phyloP scores from a whole-genome alignment of 2,797 vertebrate genomes.

The Pangasius krempfi region DNA sequence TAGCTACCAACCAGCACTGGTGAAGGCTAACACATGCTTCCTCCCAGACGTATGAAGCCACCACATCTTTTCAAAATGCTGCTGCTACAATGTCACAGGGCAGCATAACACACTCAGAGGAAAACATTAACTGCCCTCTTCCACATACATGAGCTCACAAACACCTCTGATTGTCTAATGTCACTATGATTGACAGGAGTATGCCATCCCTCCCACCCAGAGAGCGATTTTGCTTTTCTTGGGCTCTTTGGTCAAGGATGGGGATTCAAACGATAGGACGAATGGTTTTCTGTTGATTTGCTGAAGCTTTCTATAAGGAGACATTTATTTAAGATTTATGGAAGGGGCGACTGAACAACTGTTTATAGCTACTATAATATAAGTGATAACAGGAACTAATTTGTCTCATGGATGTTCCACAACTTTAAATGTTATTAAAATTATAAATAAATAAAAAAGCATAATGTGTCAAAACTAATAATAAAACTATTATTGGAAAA shows the following conservation, averaged over 20 bases:
- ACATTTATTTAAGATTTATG: background rate
- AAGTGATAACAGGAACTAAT: background rate
- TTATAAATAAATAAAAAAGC: background rate
- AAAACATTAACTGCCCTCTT: background rate
- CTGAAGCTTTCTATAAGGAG: background rate
- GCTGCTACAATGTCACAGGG: background rate
- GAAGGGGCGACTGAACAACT: background rate
- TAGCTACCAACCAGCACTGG: background rate
- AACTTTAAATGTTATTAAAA: background rate
- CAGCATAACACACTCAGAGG: background rate
- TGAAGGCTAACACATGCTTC: background rate
- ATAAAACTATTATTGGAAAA: background rate
- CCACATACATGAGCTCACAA: background rate
- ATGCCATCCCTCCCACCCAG: background rate
- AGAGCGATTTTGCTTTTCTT: background rate
- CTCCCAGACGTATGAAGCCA: background rate
- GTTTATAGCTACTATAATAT: background rate
- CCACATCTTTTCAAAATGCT: background rate
- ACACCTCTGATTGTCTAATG: background rate
- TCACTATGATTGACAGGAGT: background rate
- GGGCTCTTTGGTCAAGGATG: background rate
- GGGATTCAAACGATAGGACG: background rate
- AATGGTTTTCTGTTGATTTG: background rate
- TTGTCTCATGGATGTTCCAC: background rate
- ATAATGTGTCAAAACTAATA: background rate